Percentiles rank a stretch among this genome's conserved stretches.
These are phyloP conservation scores for Anthoscopus minutus DNA, from an alignment of 2,113 vertebrate genomes.

Conservation along the genomic window DNA sequence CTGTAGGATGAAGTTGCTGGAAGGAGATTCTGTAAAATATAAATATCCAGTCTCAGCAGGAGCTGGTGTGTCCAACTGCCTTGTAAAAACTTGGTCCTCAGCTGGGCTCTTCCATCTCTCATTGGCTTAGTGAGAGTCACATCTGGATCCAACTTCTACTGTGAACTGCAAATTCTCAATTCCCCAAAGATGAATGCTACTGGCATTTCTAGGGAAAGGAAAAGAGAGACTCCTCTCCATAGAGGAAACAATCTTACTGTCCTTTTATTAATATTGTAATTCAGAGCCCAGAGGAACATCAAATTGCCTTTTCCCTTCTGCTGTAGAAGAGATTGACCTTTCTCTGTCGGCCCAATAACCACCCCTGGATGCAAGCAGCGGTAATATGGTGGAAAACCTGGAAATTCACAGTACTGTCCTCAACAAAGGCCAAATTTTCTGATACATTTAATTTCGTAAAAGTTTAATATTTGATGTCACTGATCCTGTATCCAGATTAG, in stretches of 20 bases:
- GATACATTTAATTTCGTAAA: neutral
- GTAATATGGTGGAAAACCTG: neutral
- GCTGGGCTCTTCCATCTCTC: neutral
- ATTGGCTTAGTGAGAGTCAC: neutral
- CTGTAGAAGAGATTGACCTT: neutral
- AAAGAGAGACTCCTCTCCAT: neutral
- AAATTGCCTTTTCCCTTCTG: neutral
- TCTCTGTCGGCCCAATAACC: neutral
- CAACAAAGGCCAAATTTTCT: neutral
- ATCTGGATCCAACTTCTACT: neutral
- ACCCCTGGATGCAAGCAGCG: neutral
- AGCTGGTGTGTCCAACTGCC: neutral
- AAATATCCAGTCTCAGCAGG: neutral
- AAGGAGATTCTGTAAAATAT: neutral
- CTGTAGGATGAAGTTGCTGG: neutral
- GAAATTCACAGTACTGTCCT: neutral
- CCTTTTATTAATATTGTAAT: neutral
- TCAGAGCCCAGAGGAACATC: neutral
- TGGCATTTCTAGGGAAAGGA: neutral
- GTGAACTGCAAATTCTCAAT: neutral
- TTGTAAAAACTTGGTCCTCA: neutral
- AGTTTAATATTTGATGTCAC: neutral
- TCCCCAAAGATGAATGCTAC: neutral
- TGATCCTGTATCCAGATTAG: neutral
- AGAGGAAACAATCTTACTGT: neutral